Base-by-base conservation (phyloP, 2,797 vertebrate species). In the Fringilla coelebs region DNA sequence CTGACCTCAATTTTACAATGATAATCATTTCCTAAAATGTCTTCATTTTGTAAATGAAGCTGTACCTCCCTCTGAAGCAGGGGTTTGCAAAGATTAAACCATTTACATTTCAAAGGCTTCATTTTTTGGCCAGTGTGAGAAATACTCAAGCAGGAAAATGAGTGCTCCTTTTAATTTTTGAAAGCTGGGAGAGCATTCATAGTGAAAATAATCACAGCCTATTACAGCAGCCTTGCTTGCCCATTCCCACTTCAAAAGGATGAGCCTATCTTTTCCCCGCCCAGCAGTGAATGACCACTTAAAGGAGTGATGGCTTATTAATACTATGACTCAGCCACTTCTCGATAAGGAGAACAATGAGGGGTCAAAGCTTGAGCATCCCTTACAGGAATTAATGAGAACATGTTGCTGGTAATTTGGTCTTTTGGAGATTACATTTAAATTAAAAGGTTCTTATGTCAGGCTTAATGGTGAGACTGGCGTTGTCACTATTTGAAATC, bases 381-480 rank as follows among this genome's bases (percentile, higher is more conserved):
- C 98, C 97, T 99, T 98, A 98, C 98, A 97, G 98, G 98, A 99
- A 99, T 97, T 94, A 97, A 96, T 94, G 93, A 97, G 95, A 93
- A 79, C 87, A 78, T 67, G 85, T 96, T 96, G 95, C 96, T 97
- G 81, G 96, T 97, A 93, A 97, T 96, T 93, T 97, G 43, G 90
- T 83, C 90, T 93, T 95, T 78, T 68, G 94, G 78, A 94, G 96
- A 97, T 95, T 96, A 87, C 76, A 83, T 94, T 95, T 91, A 96
- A 96, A 91, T 96, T 88, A 81, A 96, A 97, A 96, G 86, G 93
- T 74, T 86, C 89, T 95, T 88, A 49, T 87, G 74, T 80, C 70
- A 71, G 58, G 63, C 86, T 94, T 90, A 93, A 94, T 89, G 77
- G 78, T 31, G 54, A 68, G 80, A 58, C 78, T 65, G 75, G 54